Base-by-base conservation (phyloP, 2,888 invertebrate genomes). In the Apotomis capreana region DNA sequence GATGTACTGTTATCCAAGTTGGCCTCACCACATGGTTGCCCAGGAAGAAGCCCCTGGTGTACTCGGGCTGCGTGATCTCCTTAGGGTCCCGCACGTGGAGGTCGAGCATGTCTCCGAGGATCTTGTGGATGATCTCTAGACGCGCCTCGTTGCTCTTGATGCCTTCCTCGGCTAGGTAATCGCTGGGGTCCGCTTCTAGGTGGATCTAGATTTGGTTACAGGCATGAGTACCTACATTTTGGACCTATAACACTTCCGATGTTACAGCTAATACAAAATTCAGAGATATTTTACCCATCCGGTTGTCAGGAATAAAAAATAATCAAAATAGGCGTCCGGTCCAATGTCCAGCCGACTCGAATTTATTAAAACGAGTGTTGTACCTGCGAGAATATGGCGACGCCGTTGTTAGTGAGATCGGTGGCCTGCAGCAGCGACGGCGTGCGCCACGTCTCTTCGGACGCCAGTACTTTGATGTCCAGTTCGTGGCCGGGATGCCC, bases 361-460 rank as follows among this genome's bases (percentile, higher is more conserved):
- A 36, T 49, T 15, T 3, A 58, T 4, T 55, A 6, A 40, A 40
- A 40, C 6, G n/a, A 58, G 40, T 5, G 61, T 65, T 83, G 26
- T 26, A 96, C 96, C 93, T 96, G 96, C 37, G 97, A 97, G 83
- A 97, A 97, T 58, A 97, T 95, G 5, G 96, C 96, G 77, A 95
- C 94, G 13, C 97, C 97, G 13, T 94, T 94, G 63, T 95, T 95
- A 44, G 94, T 94, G 37, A 94, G 91, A 62, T 95, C 94, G 0
- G 94, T 94, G 1, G 97, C 97, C 78, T 97, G 92, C 70, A 97
- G 89, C 69, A 97, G 91, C 74, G 97, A 97, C 0, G 97, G 97
- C 0, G 97, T 97, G 70, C 97, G 96, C 97, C 97, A 97, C 0
- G 97, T 97, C 85, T 97, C 97, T 81, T 97, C 97, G 0, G 96